A percentile compares a stretch with the other conserved stretches of the same genome.
These are phyloP conservation scores for Tigriopus japonicus DNA, from an alignment of 1,140 invertebrate species.

Conservation along the genomic window DNA sequence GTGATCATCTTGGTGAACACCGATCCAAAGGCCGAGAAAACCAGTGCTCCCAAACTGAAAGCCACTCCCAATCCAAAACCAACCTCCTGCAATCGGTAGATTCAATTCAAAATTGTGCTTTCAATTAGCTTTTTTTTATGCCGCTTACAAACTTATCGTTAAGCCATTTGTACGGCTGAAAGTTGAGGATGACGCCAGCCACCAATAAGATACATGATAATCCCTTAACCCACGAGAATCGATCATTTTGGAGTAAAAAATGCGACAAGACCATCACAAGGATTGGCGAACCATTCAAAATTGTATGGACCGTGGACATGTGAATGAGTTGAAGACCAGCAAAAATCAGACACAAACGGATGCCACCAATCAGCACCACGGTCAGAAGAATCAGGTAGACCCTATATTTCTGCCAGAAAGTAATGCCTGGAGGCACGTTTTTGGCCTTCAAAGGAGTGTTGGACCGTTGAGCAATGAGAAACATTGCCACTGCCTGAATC, in stretches of 20 bases:
- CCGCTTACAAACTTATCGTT: background rate
- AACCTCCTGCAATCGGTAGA: background rate
- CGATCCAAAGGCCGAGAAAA: background rate
- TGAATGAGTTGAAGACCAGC: background rate
- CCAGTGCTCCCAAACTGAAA: background rate
- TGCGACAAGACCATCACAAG: background rate
- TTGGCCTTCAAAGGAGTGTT: background rate
- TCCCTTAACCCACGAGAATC: background rate
- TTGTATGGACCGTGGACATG: slow-evolving; percentile 1
- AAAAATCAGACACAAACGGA: slow-evolving; percentile 1
- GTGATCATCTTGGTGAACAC: slow-evolving; percentile 3
- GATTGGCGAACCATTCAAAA: background rate
- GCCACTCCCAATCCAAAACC: background rate
- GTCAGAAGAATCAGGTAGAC: background rate
- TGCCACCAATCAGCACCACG: background rate
- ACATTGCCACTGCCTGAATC: background rate
- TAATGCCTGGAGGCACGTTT: background rate
- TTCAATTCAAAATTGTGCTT: background rate
- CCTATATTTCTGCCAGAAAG: background rate
- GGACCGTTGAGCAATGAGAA: background rate
- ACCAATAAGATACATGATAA: background rate
- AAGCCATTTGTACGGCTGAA: slow-evolving; percentile 1
- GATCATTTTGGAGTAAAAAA: background rate
- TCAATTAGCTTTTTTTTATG: background rate
- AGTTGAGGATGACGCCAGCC: background rate